These are phyloP conservation scores for Saxidomus purpurata DNA, from an alignment of 1,140 invertebrate species.

Conservation along the genomic window DNA sequence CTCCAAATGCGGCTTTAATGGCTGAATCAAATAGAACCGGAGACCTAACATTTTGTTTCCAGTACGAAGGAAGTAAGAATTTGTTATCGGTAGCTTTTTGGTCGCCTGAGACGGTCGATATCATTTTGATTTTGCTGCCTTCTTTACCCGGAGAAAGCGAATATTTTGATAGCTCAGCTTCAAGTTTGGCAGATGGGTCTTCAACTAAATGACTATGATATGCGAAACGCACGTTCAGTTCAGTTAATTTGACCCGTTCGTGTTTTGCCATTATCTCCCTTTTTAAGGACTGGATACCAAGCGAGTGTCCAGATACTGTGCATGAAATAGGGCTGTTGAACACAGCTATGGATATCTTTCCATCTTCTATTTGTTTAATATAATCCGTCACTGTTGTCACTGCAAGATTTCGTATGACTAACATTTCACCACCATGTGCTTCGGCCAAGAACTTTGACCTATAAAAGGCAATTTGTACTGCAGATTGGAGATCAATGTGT, in stretches of 20 bases:
- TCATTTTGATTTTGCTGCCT: background rate
- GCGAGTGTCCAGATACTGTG: constrained; percentile 65
- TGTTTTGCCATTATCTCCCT: constrained; percentile 64
- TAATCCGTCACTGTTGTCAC: background rate
- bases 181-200: background rate
- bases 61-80: constrained; percentile 54
- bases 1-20: background rate
- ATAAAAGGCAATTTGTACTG: constrained; percentile 67
- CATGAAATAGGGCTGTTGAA: constrained; percentile 65
- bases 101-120: constrained; percentile 60
- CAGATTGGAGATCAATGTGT: constrained; percentile 44
- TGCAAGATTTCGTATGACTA: constrained; percentile 53
- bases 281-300: constrained; percentile 33
- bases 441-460: constrained; percentile 48
- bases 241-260: constrained; percentile 8
- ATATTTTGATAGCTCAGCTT: background rate
- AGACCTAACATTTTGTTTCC: constrained; percentile 62
- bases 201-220: background rate
- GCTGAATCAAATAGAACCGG: constrained; percentile 65
- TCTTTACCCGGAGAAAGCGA: background rate
- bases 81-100: background rate
- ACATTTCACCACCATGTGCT: constrained; percentile 62
- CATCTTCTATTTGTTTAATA: background rate
- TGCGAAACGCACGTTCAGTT: background rate
- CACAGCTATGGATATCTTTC: constrained; percentile 44